Evolutionary conservation across 2,888 invertebrate genomes (phyloP), one percentile per base, ranked within the genome.

Genomic region (Nineta flava): DNA sequence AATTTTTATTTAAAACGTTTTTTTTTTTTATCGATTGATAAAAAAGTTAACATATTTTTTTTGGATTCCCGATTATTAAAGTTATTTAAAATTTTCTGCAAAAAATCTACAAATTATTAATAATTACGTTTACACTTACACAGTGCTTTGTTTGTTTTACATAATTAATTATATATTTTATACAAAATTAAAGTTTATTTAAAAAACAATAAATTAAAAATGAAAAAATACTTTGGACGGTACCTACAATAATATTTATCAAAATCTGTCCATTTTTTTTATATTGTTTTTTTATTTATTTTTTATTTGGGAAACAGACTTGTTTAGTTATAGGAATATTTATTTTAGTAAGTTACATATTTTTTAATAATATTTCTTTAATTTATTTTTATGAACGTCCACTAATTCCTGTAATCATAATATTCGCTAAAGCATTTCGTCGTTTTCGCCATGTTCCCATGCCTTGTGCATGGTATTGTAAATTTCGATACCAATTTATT

Each of bases 391-490:
- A 66, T 47, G 66, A 63, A 54, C 68, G 56, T 49, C 67, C 58
- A 42, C 68, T 67, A 82, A 83, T 83, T 47, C 88, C 87, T 64
- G 88, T 91, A 62, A 94, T 92, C 92, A 95, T 94, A 57, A 95
- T 94, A 64, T 95, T 94, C n/a, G 94, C 92, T 59, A 95, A 72
- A 6, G 93, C 95, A 61, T 91, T 92, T 35, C 95, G 76, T 54
- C 94, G 74, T 64, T 86, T 83, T 48, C 94, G 76, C 95, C 95
- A 95, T 7, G 87, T 81, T 52, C 94, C 94, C 57, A 94, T 82
- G 51, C 92, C 88, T 64, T 90, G 87, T 19, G 91, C 87, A 65
- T 93, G 91, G 61, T 84, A 87, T 64, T 93, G 91, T 49, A 95
- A 70, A 60, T 88, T 87, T 16, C 84, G 79, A 66, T 91, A 87